phyloP scores from a whole-genome alignment of 2,113 vertebrate genomes.

The Marmota monax region DNA sequence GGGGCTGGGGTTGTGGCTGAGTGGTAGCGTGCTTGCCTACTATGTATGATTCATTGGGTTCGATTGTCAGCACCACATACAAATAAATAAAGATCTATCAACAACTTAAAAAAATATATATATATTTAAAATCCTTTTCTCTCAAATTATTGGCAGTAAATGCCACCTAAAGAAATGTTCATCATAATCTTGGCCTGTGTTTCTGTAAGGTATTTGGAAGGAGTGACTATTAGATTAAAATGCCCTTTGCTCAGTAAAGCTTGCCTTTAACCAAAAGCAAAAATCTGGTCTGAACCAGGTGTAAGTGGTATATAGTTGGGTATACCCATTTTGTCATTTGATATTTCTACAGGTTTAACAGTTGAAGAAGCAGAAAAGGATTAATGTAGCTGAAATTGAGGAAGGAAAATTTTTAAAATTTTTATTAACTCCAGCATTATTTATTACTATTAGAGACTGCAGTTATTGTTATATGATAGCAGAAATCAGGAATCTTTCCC shows the following conservation, averaged over 20 bases:
- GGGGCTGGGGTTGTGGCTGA: no score
- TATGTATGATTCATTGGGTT: no score
- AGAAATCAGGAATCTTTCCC: background rate
- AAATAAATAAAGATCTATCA: no score
- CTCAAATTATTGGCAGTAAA: background rate
- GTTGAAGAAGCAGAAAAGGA: background rate
- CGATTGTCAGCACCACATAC: no score
- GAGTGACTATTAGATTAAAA: background rate
- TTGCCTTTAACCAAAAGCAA: constrained; percentile 32
- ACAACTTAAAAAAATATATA: no score
- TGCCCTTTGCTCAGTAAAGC: background rate
- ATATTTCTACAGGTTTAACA: background rate
- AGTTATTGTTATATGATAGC: background rate
- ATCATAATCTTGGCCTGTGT: background rate
- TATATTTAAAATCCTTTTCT: background rate
- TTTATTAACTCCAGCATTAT: background rate
- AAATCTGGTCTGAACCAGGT: background rate
- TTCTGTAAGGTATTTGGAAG: background rate
- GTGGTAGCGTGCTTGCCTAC: no score
- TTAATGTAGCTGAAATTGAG: background rate
- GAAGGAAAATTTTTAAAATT: background rate
- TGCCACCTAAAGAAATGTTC: background rate
- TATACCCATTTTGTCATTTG: background rate
- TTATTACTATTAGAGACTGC: background rate
- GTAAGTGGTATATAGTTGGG: background rate